Conservation (phyloP, 92 coral and sea anemone genomes). For the Umimayanthus kanabou region DNA sequence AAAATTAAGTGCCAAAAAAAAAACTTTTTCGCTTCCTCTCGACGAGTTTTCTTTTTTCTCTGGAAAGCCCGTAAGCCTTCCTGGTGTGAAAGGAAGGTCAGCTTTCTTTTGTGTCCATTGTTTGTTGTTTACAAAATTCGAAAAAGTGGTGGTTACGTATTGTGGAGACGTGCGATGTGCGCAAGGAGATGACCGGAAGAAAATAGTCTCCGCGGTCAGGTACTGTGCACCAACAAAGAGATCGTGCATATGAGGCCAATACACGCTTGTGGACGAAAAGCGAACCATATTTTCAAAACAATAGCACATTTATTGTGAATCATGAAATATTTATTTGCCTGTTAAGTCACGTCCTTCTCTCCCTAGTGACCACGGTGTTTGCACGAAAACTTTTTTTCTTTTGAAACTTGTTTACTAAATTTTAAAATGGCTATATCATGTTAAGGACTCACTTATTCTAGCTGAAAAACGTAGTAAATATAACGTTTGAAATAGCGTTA, state of each 20-base stretch:
- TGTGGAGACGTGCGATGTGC: not conserved
- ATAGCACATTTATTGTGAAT: not conserved
- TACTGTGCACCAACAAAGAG: not conserved
- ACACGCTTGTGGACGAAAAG: not conserved
- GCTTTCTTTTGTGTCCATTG: not conserved
- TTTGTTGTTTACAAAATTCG: constrained; percentile 2
- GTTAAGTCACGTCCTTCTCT: not conserved
- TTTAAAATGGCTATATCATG: too few species aligned
- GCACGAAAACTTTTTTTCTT: not conserved
- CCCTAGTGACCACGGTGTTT: not conserved
- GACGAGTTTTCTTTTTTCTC: too few species aligned
- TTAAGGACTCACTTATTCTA: too few species aligned
- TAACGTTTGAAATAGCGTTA: too few species aligned
- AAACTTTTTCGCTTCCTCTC: too few species aligned
- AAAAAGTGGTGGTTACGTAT: not conserved
- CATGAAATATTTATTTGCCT: constrained; percentile 9
- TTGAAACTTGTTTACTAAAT: not conserved
- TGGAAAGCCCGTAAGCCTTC: too few species aligned
- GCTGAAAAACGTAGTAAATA: too few species aligned
- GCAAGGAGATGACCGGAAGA: not conserved
- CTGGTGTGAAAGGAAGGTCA: too few species aligned
- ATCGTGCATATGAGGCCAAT: not conserved
- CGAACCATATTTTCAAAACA: not conserved
- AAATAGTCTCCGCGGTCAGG: not conserved
- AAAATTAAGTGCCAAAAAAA: too few species aligned